These are phyloP conservation scores for Whitmania pigra DNA, from an alignment of 1,140 invertebrate genomes.

Conservation along the genomic window DNA sequence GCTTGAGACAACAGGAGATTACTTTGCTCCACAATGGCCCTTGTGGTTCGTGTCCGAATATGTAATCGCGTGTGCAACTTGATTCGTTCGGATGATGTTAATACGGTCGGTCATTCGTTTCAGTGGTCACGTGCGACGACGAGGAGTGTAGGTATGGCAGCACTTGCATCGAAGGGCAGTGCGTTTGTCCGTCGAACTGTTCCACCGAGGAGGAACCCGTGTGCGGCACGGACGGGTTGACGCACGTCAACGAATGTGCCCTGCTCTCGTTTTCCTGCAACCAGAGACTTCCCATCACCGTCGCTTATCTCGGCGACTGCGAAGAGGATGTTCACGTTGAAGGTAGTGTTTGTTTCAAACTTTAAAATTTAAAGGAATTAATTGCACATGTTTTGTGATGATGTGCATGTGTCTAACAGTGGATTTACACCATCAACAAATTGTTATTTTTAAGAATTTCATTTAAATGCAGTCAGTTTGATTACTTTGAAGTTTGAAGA, in stretches of 20 bases:
- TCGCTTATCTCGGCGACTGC: background rate
- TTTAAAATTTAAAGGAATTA: background rate
- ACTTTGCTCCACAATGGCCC: background rate
- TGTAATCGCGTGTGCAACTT: background rate
- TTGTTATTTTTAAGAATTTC: too few species aligned
- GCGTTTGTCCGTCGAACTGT: background rate
- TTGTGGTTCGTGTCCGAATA: background rate
- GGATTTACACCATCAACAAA: background rate
- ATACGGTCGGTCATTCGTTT: background rate
- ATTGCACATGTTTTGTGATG: background rate
- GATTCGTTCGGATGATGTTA: background rate
- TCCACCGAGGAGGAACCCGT: conserved; percentile 32
- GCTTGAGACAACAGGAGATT: conserved; percentile 37
- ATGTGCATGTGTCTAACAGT: background rate
- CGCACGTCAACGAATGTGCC: conserved; percentile 64
- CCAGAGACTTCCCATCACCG: conserved; percentile 54
- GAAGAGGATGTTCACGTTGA: background rate
- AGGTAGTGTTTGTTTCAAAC: background rate
- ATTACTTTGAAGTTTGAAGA: too few species aligned
- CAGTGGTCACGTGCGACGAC: background rate
- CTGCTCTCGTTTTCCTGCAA: conserved; percentile 65
- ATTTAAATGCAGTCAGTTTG: background rate
- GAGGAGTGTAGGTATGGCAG: background rate
- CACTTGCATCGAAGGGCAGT: background rate
- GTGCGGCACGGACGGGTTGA: conserved; percentile 64